A percentile compares a stretch with the other conserved stretches of the same genome.
Evolutionary conservation across 2,797 vertebrate genomes (phyloP).

Genomic region (Eleutherodactylus coqui): DNA sequence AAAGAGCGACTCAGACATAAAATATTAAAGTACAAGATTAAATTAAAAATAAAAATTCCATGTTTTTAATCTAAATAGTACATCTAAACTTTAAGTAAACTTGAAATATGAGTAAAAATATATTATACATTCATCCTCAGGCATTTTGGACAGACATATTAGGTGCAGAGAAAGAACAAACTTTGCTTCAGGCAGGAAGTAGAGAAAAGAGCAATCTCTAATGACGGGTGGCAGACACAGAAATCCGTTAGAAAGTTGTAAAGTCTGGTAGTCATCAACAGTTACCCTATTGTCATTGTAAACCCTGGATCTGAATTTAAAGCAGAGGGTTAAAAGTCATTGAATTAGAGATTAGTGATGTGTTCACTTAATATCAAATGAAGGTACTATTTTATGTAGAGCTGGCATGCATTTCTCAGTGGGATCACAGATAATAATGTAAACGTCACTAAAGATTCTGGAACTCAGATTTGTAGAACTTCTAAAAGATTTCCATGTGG

Average conservation of each 20-base stretch:
- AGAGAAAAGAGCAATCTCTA: background rate
- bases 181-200: background rate
- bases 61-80: background rate
- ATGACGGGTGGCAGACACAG: background rate
- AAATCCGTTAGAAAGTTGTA: background rate
- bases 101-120: background rate
- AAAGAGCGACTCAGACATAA: no score
- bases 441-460: background rate
- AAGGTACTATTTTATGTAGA: background rate
- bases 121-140: background rate
- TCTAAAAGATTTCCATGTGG: background rate
- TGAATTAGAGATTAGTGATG: background rate
- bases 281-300: background rate
- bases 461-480: background rate
- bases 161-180: background rate
- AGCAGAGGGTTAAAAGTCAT: background rate
- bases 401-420: background rate
- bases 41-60: background rate
- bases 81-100: background rate
- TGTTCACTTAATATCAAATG: background rate
- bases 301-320: background rate
- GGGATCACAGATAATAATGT: background rate
- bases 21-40: no score
- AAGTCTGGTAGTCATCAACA: conserved; percentile 7
- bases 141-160: background rate